Percentiles rank a stretch among this genome's conserved stretches.
Conservation (phyloP, 2,888 invertebrate species). For the Torymus auratus region DNA sequence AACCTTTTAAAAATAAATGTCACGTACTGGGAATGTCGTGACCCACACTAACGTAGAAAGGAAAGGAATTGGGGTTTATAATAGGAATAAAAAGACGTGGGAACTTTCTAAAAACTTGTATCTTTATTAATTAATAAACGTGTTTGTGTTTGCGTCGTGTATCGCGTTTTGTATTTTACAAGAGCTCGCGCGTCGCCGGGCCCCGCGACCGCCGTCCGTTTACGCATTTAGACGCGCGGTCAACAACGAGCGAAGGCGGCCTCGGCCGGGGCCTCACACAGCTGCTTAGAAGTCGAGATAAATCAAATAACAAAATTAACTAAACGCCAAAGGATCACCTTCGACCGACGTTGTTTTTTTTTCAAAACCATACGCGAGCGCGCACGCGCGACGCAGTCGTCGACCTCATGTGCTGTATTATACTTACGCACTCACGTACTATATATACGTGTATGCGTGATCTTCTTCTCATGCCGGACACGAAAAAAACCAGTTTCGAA, state of each 20-base stretch:
- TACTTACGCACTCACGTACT: not conserved
- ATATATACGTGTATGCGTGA: not conserved
- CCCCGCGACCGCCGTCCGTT: constrained; percentile 19
- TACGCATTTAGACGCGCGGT: too few relatives aligned
- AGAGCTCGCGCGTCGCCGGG: constrained; percentile 66
- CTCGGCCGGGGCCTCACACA: too few relatives aligned
- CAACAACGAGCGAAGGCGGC: too few relatives aligned
- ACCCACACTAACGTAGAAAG: not conserved
- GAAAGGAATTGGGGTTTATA: too few relatives aligned
- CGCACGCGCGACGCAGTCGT: constrained; percentile 26
- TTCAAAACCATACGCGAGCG: not conserved
- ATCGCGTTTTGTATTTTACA: constrained; percentile 74
- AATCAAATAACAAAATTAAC: constrained; percentile 77
- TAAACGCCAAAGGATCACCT: constrained; percentile 72
- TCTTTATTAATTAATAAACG: constrained; percentile 76
- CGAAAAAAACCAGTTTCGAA: constrained; percentile 47
- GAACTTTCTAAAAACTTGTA: constrained; percentile 74
- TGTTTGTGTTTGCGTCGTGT: constrained; percentile 69
- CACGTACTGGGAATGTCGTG: not conserved
- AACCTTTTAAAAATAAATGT: not conserved
- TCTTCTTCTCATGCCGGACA: constrained; percentile 18
- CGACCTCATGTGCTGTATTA: constrained; percentile 20
- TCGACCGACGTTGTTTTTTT: constrained; percentile 61
- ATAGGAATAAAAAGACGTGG: constrained; percentile 38
- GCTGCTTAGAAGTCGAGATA: constrained; percentile 68